These are phyloP conservation scores for Meteorus cinctellus DNA, from an alignment of 2,888 invertebrate genomes.

Conservation along the genomic window DNA sequence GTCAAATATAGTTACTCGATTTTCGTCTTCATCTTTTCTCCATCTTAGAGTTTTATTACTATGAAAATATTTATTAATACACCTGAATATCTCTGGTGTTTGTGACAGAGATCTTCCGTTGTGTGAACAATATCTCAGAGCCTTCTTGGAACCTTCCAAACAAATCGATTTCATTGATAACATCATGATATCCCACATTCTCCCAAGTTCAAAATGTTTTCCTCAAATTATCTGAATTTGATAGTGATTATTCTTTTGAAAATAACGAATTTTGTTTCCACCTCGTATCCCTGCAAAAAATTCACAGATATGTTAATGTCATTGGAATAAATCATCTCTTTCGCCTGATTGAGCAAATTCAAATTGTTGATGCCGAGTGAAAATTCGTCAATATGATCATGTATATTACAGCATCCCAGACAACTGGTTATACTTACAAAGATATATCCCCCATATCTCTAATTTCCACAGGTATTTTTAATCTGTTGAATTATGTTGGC, in stretches of 20 bases:
- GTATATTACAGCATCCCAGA: no score
- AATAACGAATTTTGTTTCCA: background rate
- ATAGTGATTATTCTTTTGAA: background rate
- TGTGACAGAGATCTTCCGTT: background rate
- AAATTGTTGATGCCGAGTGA: no score
- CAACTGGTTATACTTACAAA: no score
- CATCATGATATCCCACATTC: background rate
- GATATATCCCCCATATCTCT: no score
- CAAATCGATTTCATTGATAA: background rate
- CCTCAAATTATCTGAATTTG: background rate
- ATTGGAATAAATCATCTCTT: no score
- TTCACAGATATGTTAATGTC: no score
- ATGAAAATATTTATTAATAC: background rate
- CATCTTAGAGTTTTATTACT: background rate
- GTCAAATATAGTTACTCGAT: constrained; percentile 70
- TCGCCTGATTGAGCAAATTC: no score
- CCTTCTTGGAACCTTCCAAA: no score
- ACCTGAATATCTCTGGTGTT: background rate
- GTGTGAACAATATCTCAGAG: background rate
- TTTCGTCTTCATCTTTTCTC: background rate
- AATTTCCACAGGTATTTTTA: no score
- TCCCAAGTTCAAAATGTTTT: background rate
- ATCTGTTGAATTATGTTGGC: no score
- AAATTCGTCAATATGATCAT: no score
- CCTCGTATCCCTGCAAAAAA: no score